A percentile compares a stretch with the other conserved stretches of the same genome.
phyloP scores from a whole-genome alignment of 2,888 invertebrate species.

The Lepidonotus clava region DNA sequence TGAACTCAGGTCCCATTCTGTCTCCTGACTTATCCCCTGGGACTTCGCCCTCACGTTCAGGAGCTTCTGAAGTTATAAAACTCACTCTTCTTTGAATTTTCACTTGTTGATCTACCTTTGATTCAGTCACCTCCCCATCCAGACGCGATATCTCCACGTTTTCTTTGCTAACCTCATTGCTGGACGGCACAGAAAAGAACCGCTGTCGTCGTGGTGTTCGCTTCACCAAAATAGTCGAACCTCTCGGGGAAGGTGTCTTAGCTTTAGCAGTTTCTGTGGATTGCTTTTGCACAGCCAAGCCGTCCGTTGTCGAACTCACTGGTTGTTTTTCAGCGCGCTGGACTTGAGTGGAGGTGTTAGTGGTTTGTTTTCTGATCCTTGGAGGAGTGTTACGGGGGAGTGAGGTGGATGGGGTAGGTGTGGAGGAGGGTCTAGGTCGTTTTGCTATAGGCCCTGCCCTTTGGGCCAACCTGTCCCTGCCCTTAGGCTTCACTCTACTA shows the following conservation, averaged over 20 bases:
- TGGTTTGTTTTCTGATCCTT: neutral
- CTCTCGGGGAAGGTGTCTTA: neutral
- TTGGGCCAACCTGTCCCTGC: neutral
- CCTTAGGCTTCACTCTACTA: neutral
- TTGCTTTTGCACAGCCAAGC: too few relatives aligned
- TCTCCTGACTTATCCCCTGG: neutral
- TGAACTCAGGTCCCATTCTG: neutral
- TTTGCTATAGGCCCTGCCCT: neutral
- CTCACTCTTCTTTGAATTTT: constrained; percentile 10
- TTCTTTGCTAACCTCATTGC: neutral
- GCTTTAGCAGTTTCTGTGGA: too few relatives aligned
- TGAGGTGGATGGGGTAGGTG: neutral
- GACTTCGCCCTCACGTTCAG: neutral
- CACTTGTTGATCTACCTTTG: neutral
- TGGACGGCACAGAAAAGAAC: neutral
- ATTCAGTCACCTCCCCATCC: neutral
- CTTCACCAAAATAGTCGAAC: neutral
- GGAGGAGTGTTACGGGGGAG: too few relatives aligned
- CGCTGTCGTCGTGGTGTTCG: neutral
- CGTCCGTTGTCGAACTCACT: too few relatives aligned
- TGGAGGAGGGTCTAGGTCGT: neutral
- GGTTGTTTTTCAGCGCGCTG: neutral
- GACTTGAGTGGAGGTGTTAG: neutral
- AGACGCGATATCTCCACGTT: neutral
- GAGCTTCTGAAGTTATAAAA: neutral